Percentiles rank a stretch among this genome's conserved stretches.
Evolutionary conservation across 1,140 invertebrate genomes (phyloP).

Genomic region (Rhynchophorus ferrugineus): DNA sequence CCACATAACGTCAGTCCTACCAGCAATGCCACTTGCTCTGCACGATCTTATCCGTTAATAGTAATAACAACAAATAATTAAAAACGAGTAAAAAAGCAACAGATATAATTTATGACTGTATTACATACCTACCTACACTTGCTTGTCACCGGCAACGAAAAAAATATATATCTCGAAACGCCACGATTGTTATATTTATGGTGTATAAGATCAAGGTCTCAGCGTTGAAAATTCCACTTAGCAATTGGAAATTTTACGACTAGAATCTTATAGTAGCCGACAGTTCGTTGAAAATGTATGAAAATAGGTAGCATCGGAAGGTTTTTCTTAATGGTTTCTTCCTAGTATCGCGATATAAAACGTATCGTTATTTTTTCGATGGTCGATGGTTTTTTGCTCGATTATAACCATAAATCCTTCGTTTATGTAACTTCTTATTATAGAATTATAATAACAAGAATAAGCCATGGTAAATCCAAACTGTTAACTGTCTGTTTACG

Average conservation of each 20-base stretch:
- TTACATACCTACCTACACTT: not conserved
- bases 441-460: too few species aligned
- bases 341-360: not conserved
- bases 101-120: not conserved
- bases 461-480: too few species aligned
- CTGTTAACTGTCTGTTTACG: too few species aligned
- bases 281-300: not conserved
- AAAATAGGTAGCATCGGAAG: not conserved
- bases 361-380: not conserved
- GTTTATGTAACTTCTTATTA: too few species aligned
- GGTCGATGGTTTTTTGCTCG: too few species aligned
- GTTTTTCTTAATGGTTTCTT: not conserved
- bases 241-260: not conserved
- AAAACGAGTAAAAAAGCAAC: not conserved
- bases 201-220: constrained; percentile 2
- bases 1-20: not conserved
- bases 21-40: not conserved
- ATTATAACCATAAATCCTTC: too few species aligned
- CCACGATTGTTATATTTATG: constrained; percentile 4
- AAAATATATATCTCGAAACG: not conserved
- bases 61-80: not conserved
- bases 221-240: not conserved
- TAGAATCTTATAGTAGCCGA: not conserved
- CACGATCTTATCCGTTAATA: not conserved
- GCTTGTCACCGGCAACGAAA: not conserved